These are phyloP conservation scores for Heliconius himera DNA, from an alignment of 1,140 invertebrate genomes.

Conservation along the genomic window DNA sequence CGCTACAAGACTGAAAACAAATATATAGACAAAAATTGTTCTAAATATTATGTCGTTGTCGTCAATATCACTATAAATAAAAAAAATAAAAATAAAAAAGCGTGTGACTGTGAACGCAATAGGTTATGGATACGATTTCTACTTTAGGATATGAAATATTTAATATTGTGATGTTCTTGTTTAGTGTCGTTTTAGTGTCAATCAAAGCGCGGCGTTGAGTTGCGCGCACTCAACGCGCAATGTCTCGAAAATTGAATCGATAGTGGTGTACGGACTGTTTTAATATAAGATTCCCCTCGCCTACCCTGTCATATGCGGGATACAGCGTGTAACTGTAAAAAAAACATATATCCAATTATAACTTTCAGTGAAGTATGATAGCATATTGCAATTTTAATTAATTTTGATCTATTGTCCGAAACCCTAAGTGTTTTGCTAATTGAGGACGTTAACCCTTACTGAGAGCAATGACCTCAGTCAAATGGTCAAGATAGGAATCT, in stretches of 20 bases:
- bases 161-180: no score
- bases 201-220: background rate
- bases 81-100: no score
- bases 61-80: no score
- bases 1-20: background rate
- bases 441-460: background rate
- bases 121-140: background rate
- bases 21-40: no score
- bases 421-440: background rate
- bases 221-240: background rate
- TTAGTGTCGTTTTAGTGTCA: no score
- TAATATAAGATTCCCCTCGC: background rate
- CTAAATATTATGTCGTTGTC: no score
- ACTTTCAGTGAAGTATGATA: background rate
- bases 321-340: background rate
- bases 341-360: background rate
- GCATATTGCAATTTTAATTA: slow-evolving; percentile 4
- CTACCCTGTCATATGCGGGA: background rate
- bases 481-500: background rate
- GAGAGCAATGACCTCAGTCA: slow-evolving; percentile 6
- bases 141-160: background rate
- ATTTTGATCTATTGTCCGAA: slow-evolving; percentile 11
- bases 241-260: background rate
- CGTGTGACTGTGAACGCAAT: background rate
- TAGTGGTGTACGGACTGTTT: background rate